phyloP scores from a whole-genome alignment of 2,888 invertebrate species.

The Tupiocoris notatus region DNA sequence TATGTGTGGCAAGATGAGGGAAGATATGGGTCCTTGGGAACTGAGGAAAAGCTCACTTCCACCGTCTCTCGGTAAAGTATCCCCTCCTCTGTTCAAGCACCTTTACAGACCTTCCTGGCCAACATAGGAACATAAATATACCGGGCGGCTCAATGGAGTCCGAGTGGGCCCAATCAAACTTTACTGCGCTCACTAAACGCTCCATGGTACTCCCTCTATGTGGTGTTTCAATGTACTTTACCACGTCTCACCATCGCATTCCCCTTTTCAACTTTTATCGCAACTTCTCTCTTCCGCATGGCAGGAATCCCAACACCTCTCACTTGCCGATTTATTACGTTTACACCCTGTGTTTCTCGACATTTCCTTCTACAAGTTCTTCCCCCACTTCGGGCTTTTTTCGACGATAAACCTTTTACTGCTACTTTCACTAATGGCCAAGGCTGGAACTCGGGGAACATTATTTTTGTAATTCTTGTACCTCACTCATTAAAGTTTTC shows the following conservation, averaged over 20 bases:
- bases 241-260: not conserved
- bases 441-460: not conserved
- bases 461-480: too few relatives aligned
- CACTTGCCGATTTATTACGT: constrained; percentile 20
- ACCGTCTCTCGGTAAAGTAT: not conserved
- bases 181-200: constrained; percentile 40
- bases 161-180: constrained; percentile 41
- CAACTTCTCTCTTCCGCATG: not conserved
- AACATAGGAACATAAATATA: constrained; percentile 40
- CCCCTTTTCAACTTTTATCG: not conserved
- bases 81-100: not conserved
- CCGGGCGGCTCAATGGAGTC: constrained; percentile 36
- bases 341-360: not conserved
- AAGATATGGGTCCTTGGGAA: too few relatives aligned
- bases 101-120: not conserved
- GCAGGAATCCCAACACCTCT: not conserved
- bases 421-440: not conserved
- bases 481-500: too few relatives aligned
- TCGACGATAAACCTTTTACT: not conserved
- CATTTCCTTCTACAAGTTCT: not conserved
- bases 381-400: not conserved
- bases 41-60: too few relatives aligned
- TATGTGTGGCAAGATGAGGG: too few relatives aligned
- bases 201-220: constrained; percentile 18
- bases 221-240: constrained; percentile 34